These are phyloP conservation scores for Ruditapes philippinarum DNA, from an alignment of 1,140 invertebrate species.

Conservation along the genomic window DNA sequence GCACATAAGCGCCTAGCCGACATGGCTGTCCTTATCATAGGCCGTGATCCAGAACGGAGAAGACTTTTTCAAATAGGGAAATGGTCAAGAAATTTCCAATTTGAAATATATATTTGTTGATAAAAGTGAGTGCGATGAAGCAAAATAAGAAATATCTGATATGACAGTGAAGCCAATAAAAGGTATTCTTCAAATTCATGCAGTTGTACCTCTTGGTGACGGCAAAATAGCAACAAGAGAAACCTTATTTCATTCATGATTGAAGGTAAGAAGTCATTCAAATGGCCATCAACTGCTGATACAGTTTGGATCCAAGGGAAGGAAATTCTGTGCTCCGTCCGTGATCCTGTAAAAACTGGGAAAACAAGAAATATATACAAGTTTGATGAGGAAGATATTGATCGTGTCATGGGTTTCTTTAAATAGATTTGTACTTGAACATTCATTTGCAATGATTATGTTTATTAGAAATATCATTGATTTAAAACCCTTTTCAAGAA, in stretches of 20 bases:
- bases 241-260: not conserved
- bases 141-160: not conserved
- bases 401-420: not conserved
- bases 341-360: not conserved
- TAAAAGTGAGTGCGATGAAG: not conserved
- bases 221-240: not conserved
- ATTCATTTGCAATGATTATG: too few species aligned
- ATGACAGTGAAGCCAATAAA: slow-evolving; percentile 4
- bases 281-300: not conserved
- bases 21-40: not conserved
- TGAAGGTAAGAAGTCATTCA: not conserved
- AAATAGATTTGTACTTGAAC: too few species aligned
- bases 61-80: slow-evolving; percentile 15
- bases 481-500: too few species aligned
- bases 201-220: not conserved
- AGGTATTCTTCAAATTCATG: not conserved
- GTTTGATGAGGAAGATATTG: not conserved
- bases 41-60: not conserved
- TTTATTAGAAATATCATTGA: too few species aligned
- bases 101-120: slow-evolving; percentile 3
- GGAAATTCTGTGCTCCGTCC: not conserved
- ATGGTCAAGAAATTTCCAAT: not conserved
- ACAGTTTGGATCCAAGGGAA: not conserved
- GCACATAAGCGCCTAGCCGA: slow-evolving; percentile 5
- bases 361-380: not conserved